phyloP scores from a whole-genome alignment of 2,113 vertebrate genomes.

The Neolamprologus cancellatus region DNA sequence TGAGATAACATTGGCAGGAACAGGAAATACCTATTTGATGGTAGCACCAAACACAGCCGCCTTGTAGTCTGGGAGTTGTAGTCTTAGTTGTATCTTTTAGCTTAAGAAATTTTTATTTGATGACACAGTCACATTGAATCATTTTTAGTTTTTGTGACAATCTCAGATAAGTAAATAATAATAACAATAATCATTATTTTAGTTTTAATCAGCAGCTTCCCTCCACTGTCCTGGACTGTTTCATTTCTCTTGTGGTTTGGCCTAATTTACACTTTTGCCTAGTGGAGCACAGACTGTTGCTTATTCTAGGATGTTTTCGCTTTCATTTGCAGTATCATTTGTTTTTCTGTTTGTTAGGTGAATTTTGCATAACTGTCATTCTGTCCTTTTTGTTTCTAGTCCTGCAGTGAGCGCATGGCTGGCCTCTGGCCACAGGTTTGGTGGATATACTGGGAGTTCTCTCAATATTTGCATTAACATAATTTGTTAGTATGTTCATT shows the following conservation, averaged over 20 bases:
- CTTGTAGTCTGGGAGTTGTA: slow-evolving; percentile 10
- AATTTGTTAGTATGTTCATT: neutral
- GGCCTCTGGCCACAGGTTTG: neutral
- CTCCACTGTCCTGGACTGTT: neutral
- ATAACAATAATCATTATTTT: neutral
- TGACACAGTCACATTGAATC: neutral
- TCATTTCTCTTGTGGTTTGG: neutral
- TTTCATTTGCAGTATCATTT: neutral
- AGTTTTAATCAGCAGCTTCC: neutral
- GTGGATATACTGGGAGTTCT: neutral
- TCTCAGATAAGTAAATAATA: neutral
- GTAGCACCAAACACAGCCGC: neutral
- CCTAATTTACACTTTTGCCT: neutral
- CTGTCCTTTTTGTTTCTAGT: neutral
- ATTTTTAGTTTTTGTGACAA: neutral
- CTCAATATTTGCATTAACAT: neutral
- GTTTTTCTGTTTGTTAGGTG: neutral
- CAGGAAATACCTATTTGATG: slow-evolving; percentile 15
- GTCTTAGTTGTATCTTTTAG: neutral
- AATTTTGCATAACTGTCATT: neutral
- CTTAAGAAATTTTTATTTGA: neutral
- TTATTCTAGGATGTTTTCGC: neutral
- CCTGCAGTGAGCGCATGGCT: neutral
- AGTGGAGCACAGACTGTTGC: neutral
- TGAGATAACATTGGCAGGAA: neutral